Evolutionary conservation across 1,140 invertebrate species (phyloP).

Genomic region (Cydia strobilella): DNA sequence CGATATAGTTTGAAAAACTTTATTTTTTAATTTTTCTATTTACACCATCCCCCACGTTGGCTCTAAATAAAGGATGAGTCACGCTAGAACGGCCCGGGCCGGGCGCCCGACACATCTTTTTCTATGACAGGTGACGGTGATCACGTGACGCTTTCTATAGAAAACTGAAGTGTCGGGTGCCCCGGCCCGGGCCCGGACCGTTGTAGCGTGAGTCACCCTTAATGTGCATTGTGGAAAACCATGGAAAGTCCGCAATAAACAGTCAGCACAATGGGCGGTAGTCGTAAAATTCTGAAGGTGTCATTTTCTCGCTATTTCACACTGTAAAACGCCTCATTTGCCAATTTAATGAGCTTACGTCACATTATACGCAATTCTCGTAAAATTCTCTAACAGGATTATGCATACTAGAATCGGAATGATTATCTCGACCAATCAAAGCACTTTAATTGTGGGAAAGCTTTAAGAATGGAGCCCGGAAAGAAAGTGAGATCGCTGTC

Average conservation of each 20-base stretch:
- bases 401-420: constrained; percentile 28
- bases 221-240: background rate
- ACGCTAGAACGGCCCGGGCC: too few relatives aligned
- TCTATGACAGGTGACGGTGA: too few relatives aligned
- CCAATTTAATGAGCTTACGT: constrained; percentile 21
- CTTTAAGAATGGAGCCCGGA: constrained; percentile 53
- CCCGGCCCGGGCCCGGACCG: too few relatives aligned
- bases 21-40: too few relatives aligned
- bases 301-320: background rate
- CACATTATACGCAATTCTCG: constrained; percentile 28
- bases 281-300: background rate
- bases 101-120: too few relatives aligned
- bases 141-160: too few relatives aligned
- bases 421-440: constrained; percentile 51
- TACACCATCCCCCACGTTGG: too few relatives aligned
- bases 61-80: too few relatives aligned
- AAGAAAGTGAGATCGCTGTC: constrained; percentile 55
- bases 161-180: too few relatives aligned
- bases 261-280: background rate
- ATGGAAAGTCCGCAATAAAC: background rate
- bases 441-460: constrained; percentile 59
- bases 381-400: constrained; percentile 25
- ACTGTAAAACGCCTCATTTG: background rate
- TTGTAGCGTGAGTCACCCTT: too few relatives aligned
- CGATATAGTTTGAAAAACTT: too few relatives aligned